Conservation (phyloP, 1,140 invertebrate species). For the Drosophila auraria region DNA sequence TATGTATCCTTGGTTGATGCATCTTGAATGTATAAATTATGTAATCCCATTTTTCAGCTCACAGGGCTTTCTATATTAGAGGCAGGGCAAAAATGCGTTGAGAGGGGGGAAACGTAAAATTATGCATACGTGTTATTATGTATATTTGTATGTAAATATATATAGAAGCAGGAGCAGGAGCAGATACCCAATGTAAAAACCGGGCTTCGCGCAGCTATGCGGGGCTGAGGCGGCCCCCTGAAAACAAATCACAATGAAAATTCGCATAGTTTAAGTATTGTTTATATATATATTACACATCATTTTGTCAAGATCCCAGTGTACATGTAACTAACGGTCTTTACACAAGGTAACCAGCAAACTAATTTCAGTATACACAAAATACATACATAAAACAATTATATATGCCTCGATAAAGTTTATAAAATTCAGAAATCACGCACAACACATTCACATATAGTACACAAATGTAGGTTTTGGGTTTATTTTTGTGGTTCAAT, state of each 20-base stretch:
- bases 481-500: slow-evolving; percentile 49
- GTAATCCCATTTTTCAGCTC: slow-evolving; percentile 43
- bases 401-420: slow-evolving; percentile 50
- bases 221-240: slow-evolving; percentile 21
- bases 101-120: slow-evolving; percentile 35
- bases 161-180: slow-evolving; percentile 37
- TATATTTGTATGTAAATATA: slow-evolving; percentile 20
- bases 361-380: slow-evolving; percentile 60
- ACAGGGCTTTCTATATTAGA: slow-evolving; percentile 25
- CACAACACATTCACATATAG: slow-evolving; percentile 71
- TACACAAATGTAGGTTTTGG: slow-evolving; percentile 55
- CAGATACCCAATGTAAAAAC: slow-evolving; percentile 37
- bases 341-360: slow-evolving; percentile 65
- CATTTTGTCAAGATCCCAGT: slow-evolving; percentile 43
- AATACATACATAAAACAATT: slow-evolving; percentile 38
- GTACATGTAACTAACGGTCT: slow-evolving; percentile 49
- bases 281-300: slow-evolving; percentile 49
- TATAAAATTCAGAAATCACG: slow-evolving; percentile 74
- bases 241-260: slow-evolving; percentile 70
- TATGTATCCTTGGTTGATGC: slow-evolving; percentile 46
- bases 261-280: slow-evolving; percentile 47
- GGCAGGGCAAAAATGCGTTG: slow-evolving; percentile 62
- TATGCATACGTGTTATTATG: slow-evolving; percentile 27
- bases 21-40: slow-evolving; percentile 59
- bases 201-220: slow-evolving; percentile 14